phyloP scores from a whole-genome alignment of 2,888 invertebrate species.

The Globia sparganii region DNA sequence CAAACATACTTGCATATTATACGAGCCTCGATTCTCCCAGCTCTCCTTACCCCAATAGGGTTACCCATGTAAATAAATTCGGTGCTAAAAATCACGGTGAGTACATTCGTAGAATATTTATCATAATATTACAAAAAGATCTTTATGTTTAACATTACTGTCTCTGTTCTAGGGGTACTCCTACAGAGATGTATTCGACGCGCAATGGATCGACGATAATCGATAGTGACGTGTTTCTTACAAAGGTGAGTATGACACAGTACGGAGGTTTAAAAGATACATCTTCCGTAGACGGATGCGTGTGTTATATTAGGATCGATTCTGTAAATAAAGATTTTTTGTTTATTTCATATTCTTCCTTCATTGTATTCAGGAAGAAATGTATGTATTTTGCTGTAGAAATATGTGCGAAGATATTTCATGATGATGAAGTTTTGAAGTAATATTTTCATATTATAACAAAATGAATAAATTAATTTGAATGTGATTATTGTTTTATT shows the following conservation, averaged over 20 bases:
- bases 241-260: conserved; percentile 31
- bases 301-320: conserved; percentile 67
- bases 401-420: conserved; percentile 3
- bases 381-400: conserved; percentile 13
- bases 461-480: background rate
- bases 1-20: conserved; percentile 66
- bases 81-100: conserved; percentile 75
- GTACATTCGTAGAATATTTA: conserved; percentile 69
- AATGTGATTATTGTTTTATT: background rate
- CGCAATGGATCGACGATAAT: conserved; percentile 7
- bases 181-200: background rate
- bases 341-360: conserved; percentile 58
- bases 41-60: conserved; percentile 70
- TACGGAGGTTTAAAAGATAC: conserved; percentile 63
- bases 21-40: conserved; percentile 51
- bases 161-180: background rate
- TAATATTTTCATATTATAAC: background rate
- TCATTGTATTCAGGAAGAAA: conserved; percentile 22
- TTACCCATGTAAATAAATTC: conserved; percentile 78
- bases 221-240: background rate
- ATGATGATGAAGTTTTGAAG: background rate
- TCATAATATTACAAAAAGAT: conserved; percentile 46
- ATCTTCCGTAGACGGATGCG: conserved; percentile 66
- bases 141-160: conserved; percentile 45
- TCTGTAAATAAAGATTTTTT: conserved; percentile 69